Base-by-base conservation (phyloP, 2,888 invertebrate genomes). In the Eupithecia abbreviata region DNA sequence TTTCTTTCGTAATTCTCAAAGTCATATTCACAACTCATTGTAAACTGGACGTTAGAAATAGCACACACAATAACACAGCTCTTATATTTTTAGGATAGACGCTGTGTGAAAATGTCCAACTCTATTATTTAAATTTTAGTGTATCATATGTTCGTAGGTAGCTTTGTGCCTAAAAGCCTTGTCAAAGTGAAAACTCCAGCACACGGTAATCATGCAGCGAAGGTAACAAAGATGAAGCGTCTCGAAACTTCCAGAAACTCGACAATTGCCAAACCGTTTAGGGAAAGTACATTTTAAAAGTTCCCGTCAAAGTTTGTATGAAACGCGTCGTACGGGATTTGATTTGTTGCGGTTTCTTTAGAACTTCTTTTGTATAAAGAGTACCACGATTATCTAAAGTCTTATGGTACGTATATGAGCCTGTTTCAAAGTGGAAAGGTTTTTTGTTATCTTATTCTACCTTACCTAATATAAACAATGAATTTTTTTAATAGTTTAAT, bases 151-250 rank as follows among this genome's bases (percentile, higher is more conserved):
- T 49, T 51, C n/a, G n/a, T 58, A 9, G 62, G 30, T n/a, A 30
- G 30, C 42, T 66, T 66, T 66, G 42, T 66, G 7, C 7, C 66
- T 66, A 42, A 66, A 42, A 66, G 13, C 41, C 42, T 42, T 66
- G 66, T 66, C 66, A 66, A 65, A 66, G 66, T 66, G 66, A 66
- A 66, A 66, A 66, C 66, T 66, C 66, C 66, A 2, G 6, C 66
- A 42, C 42, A 42, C 66, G 66, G 66, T 42, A 66, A 66, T 66
- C 66, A 42, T 42, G 66, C 66, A 66, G 66, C 15, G 42, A 41
- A 66, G 66, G 66, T 42, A 66, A 66, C 66, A 66, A 66, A 66
- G 66, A 42, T 42, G 66, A 66, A 66, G 42, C 7, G 42, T 42
- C 42, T 42, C 62, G 30, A 66, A 66, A 66, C 66, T 66, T 66